Base-by-base conservation (phyloP, 2,113 vertebrate genomes). In the Dolichotis patagonum region DNA sequence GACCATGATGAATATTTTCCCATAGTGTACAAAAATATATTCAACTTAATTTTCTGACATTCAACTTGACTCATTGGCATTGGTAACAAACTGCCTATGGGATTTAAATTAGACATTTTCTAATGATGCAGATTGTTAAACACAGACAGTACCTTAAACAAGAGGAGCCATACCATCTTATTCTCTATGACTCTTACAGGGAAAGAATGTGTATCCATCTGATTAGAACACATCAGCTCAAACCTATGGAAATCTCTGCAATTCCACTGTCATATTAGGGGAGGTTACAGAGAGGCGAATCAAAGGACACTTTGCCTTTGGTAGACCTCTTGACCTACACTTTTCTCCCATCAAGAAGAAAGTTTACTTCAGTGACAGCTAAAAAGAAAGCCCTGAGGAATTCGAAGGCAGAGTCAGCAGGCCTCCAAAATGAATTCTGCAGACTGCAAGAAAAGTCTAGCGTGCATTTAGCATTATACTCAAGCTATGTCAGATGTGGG, bases 71-170 rank as follows among this genome's bases (percentile, higher is more conserved):
- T 87, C 75, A 67, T 91, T 80, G 95, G 60, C 56, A 56, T 49
- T 73, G 71, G 28, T 78, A 88, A 85, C 88, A 91, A 96, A 73
- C 95, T 71, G 52, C 78, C n/a, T 35, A 32, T 78, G 83, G 88
- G 32, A 84, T 84, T 91, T 88, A 84, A 94, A 86, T 38, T 77
- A 65, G 78, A 43, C 63, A 87, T 89, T 89, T 94, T 32, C 46
- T 96, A 87, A 84, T 71, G 43, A 91, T 92, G 52, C 13, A 96
- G 73, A 78, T 95, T 78, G 38, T 95, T 94, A 92, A 90, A 58
- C 65, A 89, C 2, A 69, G 52, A 82, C 24, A 90, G 41, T 67
- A 49, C 78, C 85, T 96, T 92, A 60, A 26, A 54, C 75, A 83
- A 95, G 22, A 95, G 71, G 95, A 90, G 10, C 41, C 1, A 1